A percentile compares a stretch with the other conserved stretches of the same genome.
These are phyloP conservation scores for Acrocera orbiculus DNA, from an alignment of 2,888 invertebrate genomes.

Conservation along the genomic window DNA sequence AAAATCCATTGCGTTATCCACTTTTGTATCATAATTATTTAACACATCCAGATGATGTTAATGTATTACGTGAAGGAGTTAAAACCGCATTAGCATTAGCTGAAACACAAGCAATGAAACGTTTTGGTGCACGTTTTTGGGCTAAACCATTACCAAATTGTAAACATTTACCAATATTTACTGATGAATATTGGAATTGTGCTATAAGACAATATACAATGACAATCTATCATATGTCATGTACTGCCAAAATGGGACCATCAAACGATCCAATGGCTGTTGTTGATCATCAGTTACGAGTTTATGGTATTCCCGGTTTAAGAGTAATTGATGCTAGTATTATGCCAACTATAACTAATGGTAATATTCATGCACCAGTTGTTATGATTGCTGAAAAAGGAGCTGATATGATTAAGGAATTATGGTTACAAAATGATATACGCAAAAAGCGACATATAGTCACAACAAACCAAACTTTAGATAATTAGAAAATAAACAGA, in stretches of 20 bases:
- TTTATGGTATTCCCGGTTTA: slow-evolving; percentile 59
- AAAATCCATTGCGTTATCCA: slow-evolving; percentile 62
- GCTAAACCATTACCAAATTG: slow-evolving; percentile 62
- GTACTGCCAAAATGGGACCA: slow-evolving; percentile 74
- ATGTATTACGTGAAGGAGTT: slow-evolving; percentile 67
- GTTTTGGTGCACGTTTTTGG: slow-evolving; percentile 63
- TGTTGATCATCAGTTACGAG: slow-evolving; percentile 57
- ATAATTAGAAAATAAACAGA: too few relatives aligned
- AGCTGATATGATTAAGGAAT: slow-evolving; percentile 59
- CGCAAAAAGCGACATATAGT: slow-evolving; percentile 9
- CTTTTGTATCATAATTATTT: slow-evolving; percentile 83
- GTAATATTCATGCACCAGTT: slow-evolving; percentile 73
- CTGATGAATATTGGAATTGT: slow-evolving; percentile 80
- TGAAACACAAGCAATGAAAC: slow-evolving; percentile 57
- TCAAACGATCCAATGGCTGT: slow-evolving; percentile 59
- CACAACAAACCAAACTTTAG: too few relatives aligned
- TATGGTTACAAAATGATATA: slow-evolving; percentile 36
- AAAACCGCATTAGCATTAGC: slow-evolving; percentile 69
- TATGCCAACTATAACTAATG: slow-evolving; percentile 74
- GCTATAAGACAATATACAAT: slow-evolving; percentile 66
- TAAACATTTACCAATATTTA: slow-evolving; percentile 54
- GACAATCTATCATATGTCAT: slow-evolving; percentile 74
- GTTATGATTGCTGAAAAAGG: slow-evolving; percentile 81
- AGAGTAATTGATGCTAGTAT: slow-evolving; percentile 76
- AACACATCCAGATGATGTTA: slow-evolving; percentile 68